phyloP scores from a whole-genome alignment of 1,140 invertebrate genomes.

The Diploscapter pachys region DNA sequence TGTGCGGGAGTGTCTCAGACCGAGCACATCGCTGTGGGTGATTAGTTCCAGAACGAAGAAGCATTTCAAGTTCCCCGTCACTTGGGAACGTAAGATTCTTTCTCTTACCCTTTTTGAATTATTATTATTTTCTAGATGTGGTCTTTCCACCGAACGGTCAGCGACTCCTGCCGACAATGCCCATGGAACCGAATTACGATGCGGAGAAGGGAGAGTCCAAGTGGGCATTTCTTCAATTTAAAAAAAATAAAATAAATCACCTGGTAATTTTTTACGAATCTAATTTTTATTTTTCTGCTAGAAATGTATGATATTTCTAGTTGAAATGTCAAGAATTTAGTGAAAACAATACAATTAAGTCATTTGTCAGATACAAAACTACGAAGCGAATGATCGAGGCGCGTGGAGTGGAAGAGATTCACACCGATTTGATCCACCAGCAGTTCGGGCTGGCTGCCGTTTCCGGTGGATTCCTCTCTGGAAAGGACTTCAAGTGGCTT shows the following conservation, averaged over 20 bases:
- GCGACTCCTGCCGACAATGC: conserved; percentile 50
- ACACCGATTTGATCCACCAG: conserved; percentile 53
- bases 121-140: conserved; percentile 47
- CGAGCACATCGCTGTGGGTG: neutral
- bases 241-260: neutral
- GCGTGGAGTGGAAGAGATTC: conserved; percentile 52
- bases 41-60: conserved; percentile 14
- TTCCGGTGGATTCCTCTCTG: conserved; percentile 48
- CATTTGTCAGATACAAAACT: conserved; percentile 28
- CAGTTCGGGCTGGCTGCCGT: conserved; percentile 54
- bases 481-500: conserved; percentile 52
- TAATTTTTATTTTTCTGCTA: neutral
- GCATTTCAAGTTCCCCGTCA: conserved; percentile 44
- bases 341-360: conserved; percentile 4
- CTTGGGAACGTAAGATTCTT: conserved; percentile 46
- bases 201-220: conserved; percentile 49
- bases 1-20: neutral
- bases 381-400: conserved; percentile 54
- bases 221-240: neutral
- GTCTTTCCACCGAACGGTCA: conserved; percentile 55
- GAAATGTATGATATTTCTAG: no score
- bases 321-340: no score
- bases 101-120: conserved; percentile 14
- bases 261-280: conserved; percentile 20
- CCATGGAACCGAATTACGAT: conserved; percentile 50